Base-by-base conservation (phyloP, 1,140 invertebrate genomes). In the Coboldia fuscipes region DNA sequence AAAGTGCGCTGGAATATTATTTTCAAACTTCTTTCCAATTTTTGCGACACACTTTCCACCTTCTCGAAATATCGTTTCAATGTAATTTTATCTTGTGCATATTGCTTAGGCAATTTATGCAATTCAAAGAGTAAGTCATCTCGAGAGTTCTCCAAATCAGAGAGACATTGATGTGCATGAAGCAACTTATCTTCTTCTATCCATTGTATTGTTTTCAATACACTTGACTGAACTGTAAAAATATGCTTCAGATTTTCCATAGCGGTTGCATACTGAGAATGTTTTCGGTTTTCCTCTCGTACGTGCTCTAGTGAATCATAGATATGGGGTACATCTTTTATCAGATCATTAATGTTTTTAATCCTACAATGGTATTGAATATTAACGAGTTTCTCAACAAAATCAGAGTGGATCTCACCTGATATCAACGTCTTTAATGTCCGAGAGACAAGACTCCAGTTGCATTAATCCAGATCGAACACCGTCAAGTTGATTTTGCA, bases 191-290 rank as follows among this genome's bases (percentile, higher is more conserved):
- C 89, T 43, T 99, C 90, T 41, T 75, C 78, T 38, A 98, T 97
- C 61, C 82, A 80, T 33, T 83, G 75, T 45, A 89, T 79, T 0
- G 92, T 96, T 58, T 88, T 90, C 35, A 84, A 76, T 2, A 98
- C 84, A 60, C 83, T 94, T 49, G 94, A 88, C 9, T 88, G 89
- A 1, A 98, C 89, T 29, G 88, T 96, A 45, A 97, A 96, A 37
- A 98, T 93, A 48, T 97, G 89, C 51, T 94, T 97, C 4, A 98
- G 60, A 56, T 97, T 97, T 49, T 97, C 92, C 65, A 92, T 90
- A 2, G 93, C 92, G 9, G 92, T 93, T 1, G 86, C 86, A 55
- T 96, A 93, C 56, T 98, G 81, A 0, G 82, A 86, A 57, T 97
- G 88, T 14, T 76, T 69, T 40, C 80, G 80, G 54, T 94, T 94